These are phyloP conservation scores for Coregonus sp. DNA, from an alignment of 2,797 vertebrate species.

Conservation along the genomic window DNA sequence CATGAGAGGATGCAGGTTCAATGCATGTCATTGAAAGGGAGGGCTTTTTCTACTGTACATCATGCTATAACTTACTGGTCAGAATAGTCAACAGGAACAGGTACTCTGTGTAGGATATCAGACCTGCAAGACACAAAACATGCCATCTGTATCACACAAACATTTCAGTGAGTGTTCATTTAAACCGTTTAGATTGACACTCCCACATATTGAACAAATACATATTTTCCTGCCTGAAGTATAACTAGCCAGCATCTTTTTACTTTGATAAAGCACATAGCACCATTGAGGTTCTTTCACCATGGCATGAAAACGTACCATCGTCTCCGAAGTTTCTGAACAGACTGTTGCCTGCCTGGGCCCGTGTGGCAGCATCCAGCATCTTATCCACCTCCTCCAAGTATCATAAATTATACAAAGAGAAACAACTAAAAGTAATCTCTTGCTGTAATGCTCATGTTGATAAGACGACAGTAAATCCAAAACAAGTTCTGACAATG, in stretches of 20 bases:
- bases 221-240: too few species aligned
- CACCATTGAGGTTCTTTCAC: not conserved
- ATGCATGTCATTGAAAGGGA: too few species aligned
- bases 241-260: not conserved
- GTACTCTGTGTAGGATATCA: conserved; percentile 97
- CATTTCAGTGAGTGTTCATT: not conserved
- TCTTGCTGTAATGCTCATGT: not conserved
- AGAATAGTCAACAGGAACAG: conserved; percentile 95
- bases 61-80: conserved; percentile 84
- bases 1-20: too few species aligned
- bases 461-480: not conserved
- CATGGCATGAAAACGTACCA: conserved; percentile 71
- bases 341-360: conserved; percentile 77
- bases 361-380: conserved; percentile 73
- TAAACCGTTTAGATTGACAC: too few species aligned
- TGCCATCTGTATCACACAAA: not conserved
- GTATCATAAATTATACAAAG: conserved; percentile 1
- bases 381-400: conserved; percentile 83
- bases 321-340: conserved; percentile 91
- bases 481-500: too few species aligned
- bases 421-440: not conserved
- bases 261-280: not conserved
- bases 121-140: conserved; percentile 73
- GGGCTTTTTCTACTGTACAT: too few species aligned
- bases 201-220: too few species aligned